Base-by-base conservation (phyloP, 2,888 invertebrate genomes). In the Andrena bicolor region DNA sequence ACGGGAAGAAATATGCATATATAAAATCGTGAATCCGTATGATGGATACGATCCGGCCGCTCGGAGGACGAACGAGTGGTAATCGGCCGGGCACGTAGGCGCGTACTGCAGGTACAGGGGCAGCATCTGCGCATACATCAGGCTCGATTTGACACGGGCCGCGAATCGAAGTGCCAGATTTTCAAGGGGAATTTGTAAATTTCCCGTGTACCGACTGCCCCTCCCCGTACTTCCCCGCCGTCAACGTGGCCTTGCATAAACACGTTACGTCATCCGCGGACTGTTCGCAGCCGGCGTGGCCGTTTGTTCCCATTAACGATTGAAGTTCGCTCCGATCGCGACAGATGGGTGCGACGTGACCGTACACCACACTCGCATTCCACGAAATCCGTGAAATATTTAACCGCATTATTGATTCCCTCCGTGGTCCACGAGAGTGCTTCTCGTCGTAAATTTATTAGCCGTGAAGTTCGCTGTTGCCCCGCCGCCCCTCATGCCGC, bases 341-440 rank as follows among this genome's bases (percentile, higher is more conserved):
- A 92, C 92, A 92, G 91, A 92, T 92, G 92, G 91, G 85, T 78
- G 86, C 90, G 92, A 92, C 92, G 92, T 92, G 92, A 92, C 90
- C 88, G 90, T 90, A 90, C 88, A 87, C 85, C 82, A 82, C 87
- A 79, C 87, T 87, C 89, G 88, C 88, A 92, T 92, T 92, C 89
- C 91, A 83, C 89, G 90, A 92, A 92, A 91, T 90, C 88, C 90
- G 90, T 92, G 91, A 92, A 92, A 92, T 92, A 92, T 92, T 92
- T 92, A 92, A 92, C 88, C 88, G 90, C 88, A 89, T 91, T 92
- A 92, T 92, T 91, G 91, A 93, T 93, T 92, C 90, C 89, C 90
- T 88, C 86, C 89, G 86, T 83, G 84, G 87, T 88, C 86, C 88
- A 86, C 86, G 86, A 82, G 86, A 90, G 88, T 87, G 87, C 88